Percentiles rank a stretch among this genome's conserved stretches.
These are phyloP conservation scores for Eidolon helvum DNA, from an alignment of 2,113 vertebrate species.

Conservation along the genomic window DNA sequence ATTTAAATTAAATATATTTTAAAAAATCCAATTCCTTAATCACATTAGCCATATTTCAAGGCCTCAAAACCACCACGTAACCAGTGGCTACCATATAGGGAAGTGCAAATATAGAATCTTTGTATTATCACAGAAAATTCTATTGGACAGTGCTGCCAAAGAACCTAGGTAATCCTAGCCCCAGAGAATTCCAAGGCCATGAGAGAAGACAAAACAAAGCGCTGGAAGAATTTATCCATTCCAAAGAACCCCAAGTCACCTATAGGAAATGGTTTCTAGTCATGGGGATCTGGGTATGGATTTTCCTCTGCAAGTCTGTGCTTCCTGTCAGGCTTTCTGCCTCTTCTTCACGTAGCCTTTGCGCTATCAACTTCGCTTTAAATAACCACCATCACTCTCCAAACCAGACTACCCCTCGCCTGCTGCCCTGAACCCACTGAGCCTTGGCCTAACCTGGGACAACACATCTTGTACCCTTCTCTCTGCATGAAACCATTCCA, in stretches of 20 bases:
- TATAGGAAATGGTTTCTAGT: background rate
- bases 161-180: background rate
- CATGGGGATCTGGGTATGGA: background rate
- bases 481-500: background rate
- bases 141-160: background rate
- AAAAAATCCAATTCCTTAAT: background rate
- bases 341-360: background rate
- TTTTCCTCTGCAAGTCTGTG: background rate
- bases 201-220: background rate
- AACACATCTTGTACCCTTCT: background rate
- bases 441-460: background rate
- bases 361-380: background rate
- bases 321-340: background rate
- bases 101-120: background rate
- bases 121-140: background rate
- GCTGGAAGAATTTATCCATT: background rate
- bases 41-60: background rate
- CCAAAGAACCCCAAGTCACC: background rate
- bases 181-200: background rate
- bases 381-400: background rate
- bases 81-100: background rate
- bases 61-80: background rate
- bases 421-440: background rate
- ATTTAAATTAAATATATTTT: background rate
- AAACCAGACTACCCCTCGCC: background rate